Evolutionary conservation across 2,113 vertebrate genomes (phyloP).

Genomic region (Pheucticus melanocephalus): DNA sequence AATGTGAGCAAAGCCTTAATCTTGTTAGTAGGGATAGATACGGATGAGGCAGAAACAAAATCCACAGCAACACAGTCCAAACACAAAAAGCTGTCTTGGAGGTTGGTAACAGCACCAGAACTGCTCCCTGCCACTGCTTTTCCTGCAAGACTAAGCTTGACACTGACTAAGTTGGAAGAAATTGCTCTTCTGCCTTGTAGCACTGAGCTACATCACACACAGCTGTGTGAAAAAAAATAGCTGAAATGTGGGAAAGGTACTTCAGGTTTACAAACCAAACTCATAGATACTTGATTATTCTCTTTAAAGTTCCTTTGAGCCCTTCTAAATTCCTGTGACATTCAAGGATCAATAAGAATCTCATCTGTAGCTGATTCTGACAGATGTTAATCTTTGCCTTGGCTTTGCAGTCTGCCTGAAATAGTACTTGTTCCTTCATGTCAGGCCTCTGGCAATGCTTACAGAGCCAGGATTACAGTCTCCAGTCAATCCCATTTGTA

Average conservation of each 20-base stretch:
- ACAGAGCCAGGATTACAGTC: constrained; percentile 9
- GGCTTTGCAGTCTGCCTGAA: background rate
- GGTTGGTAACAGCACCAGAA: background rate
- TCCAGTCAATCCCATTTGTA: constrained; percentile 6
- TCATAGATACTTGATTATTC: background rate
- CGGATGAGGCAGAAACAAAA: background rate
- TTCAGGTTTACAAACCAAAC: background rate
- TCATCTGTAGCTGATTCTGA: background rate
- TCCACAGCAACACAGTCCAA: background rate
- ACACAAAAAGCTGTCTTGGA: background rate
- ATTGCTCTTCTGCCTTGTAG: background rate
- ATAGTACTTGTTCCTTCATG: constrained; percentile 32
- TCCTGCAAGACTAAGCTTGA: background rate
- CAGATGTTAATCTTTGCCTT: constrained; percentile 33
- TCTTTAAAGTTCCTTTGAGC: background rate
- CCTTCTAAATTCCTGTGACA: background rate
- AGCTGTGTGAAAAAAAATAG: background rate
- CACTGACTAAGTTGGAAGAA: background rate
- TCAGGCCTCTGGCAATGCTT: constrained; percentile 32
- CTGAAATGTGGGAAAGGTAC: background rate
- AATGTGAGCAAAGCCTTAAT: constrained; percentile 21
- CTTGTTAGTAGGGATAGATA: background rate
- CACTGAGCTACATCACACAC: background rate
- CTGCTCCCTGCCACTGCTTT: background rate
- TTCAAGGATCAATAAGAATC: background rate